Conservation (phyloP, 2,888 invertebrate species). For the Lepidonotus clava region DNA sequence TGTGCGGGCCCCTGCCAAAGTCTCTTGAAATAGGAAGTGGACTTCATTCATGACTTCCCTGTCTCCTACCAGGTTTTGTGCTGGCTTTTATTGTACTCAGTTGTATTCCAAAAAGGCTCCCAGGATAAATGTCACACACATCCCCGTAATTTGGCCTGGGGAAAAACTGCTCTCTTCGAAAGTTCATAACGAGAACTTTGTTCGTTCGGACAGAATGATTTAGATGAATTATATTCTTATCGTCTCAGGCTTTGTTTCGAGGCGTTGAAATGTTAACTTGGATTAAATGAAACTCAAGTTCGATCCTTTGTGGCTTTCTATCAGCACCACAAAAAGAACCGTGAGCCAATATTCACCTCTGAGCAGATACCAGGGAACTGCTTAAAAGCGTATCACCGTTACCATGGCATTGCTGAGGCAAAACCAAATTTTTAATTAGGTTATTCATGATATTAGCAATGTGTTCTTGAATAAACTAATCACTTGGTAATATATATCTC, state of each 20-base stretch:
- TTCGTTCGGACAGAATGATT: not conserved
- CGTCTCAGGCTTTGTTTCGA: not conserved
- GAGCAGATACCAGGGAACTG: too few relatives aligned
- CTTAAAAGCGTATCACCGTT: too few relatives aligned
- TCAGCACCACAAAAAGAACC: too few relatives aligned
- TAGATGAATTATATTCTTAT: not conserved
- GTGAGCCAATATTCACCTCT: too few relatives aligned
- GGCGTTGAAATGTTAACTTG: not conserved
- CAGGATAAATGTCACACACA: not conserved
- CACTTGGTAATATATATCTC: too few relatives aligned
- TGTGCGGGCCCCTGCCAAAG: not conserved
- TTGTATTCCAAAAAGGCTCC: not conserved
- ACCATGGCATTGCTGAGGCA: too few relatives aligned
- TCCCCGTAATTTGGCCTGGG: not conserved
- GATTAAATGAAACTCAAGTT: too few relatives aligned
- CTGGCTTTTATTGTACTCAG: not conserved
- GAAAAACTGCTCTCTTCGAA: not conserved
- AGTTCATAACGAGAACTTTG: slow-evolving; percentile 31
- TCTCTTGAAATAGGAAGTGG: not conserved
- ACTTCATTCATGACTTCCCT: slow-evolving; percentile 24
- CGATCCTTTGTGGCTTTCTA: too few relatives aligned
- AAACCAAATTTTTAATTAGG: too few relatives aligned
- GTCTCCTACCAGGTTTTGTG: not conserved
- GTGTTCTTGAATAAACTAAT: too few relatives aligned
- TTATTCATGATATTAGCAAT: too few relatives aligned